Conservation (phyloP, 2,888 invertebrate genomes). For the Onthophagus sagittarius region DNA sequence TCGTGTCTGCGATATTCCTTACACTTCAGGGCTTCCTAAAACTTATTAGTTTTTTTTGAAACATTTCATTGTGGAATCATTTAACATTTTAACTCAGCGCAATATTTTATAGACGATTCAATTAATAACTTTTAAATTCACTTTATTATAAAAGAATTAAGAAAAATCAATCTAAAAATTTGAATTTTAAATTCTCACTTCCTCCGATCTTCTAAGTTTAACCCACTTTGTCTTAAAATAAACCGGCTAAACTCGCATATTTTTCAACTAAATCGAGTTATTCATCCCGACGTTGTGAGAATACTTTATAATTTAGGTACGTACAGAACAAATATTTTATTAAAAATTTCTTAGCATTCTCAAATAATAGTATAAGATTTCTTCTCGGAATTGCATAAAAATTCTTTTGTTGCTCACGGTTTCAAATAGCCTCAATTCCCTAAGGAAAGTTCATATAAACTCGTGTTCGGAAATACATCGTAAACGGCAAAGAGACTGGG, state of each 20-base stretch:
- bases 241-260: background rate
- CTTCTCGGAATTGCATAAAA: background rate
- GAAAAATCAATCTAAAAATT: too few relatives aligned
- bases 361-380: background rate
- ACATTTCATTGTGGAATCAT: too few relatives aligned
- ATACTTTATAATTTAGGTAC: background rate
- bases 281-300: background rate
- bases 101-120: too few relatives aligned
- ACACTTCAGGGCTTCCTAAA: too few relatives aligned
- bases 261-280: background rate
- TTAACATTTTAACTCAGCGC: too few relatives aligned
- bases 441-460: background rate
- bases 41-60: too few relatives aligned
- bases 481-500: background rate
- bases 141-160: too few relatives aligned
- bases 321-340: too few relatives aligned
- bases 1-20: too few relatives aligned
- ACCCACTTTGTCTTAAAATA: background rate
- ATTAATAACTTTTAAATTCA: too few relatives aligned
- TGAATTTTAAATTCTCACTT: too few relatives aligned
- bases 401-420: background rate
- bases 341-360: too few relatives aligned
- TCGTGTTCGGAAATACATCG: background rate
- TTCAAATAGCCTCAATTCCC: background rate
- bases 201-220: background rate